These are phyloP conservation scores for Chlorodrepanis virens DNA, from an alignment of 2,113 vertebrate genomes.

Conservation along the genomic window DNA sequence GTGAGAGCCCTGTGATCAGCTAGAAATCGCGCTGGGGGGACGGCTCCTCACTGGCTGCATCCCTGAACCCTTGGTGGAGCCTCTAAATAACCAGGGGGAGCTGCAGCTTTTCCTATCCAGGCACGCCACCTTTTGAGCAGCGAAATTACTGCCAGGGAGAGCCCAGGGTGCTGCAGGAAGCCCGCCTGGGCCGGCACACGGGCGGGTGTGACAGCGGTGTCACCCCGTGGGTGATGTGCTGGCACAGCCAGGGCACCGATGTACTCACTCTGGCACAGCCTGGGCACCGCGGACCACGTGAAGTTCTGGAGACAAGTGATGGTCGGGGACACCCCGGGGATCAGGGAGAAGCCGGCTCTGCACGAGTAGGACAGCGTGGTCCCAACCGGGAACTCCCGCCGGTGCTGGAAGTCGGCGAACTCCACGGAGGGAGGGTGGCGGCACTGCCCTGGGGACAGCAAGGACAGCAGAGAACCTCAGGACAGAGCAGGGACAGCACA, in stretches of 20 bases:
- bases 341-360: background rate
- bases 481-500: too few relatives aligned
- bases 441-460: background rate
- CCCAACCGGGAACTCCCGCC: background rate
- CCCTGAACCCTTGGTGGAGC: background rate
- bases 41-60: background rate
- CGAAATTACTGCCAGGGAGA: background rate
- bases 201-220: fast-evolving
- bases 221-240: fast-evolving
- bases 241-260: fast-evolving
- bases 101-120: background rate
- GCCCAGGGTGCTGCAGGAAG: background rate
- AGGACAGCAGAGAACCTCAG: too few relatives aligned
- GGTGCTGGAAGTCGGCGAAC: fast-evolving
- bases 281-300: background rate
- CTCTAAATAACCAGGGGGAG: background rate
- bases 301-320: conserved; percentile 10
- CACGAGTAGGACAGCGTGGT: background rate
- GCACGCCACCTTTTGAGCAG: background rate
- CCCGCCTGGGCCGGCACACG: background rate
- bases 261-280: conserved; percentile 32
- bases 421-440: background rate
- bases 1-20: background rate
- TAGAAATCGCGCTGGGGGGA: background rate
- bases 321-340: background rate